A percentile compares a stretch with the other conserved stretches of the same genome.
These are phyloP conservation scores for Enteromius paludinosus DNA, from an alignment of 2,797 vertebrate genomes.

Conservation along the genomic window DNA sequence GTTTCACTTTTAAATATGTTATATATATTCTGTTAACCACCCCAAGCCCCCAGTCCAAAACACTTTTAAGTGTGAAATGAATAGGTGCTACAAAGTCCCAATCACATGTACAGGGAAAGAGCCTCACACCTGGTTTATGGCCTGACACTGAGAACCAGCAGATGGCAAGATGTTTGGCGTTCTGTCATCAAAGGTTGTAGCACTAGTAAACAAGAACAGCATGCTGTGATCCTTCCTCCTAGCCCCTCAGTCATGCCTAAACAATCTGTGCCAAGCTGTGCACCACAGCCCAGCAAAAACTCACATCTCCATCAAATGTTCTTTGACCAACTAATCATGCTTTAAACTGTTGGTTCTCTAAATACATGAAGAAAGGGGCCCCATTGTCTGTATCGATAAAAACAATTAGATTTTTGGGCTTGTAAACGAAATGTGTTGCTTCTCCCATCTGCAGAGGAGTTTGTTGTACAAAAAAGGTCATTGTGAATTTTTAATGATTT, in stretches of 20 bases:
- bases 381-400: not conserved
- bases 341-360: slow-evolving; percentile 11
- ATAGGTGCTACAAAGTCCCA: not conserved
- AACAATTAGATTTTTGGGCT: slow-evolving; percentile 16
- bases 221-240: slow-evolving; percentile 43
- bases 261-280: slow-evolving; percentile 3
- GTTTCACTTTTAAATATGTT: not conserved
- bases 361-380: not conserved
- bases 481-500: not conserved
- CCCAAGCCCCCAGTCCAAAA: not conserved
- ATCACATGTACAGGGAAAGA: slow-evolving; percentile 12
- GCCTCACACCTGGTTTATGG: slow-evolving; percentile 21
- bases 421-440: slow-evolving; percentile 2
- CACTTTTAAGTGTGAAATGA: slow-evolving; percentile 12
- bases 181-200: slow-evolving; percentile 36
- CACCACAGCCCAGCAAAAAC: not conserved
- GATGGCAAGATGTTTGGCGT: slow-evolving; percentile 34
- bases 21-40: not conserved
- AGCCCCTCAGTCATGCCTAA: slow-evolving; percentile 3
- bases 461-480: not conserved
- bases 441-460: not conserved
- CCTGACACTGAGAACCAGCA: slow-evolving; percentile 32
- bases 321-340: not conserved
- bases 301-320: not conserved
- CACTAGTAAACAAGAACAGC: slow-evolving; percentile 50